Evolutionary conservation across 2,797 vertebrate species (phyloP), one percentile per base, ranked within the genome.

Genomic region (Scomberomorus guttatus): DNA sequence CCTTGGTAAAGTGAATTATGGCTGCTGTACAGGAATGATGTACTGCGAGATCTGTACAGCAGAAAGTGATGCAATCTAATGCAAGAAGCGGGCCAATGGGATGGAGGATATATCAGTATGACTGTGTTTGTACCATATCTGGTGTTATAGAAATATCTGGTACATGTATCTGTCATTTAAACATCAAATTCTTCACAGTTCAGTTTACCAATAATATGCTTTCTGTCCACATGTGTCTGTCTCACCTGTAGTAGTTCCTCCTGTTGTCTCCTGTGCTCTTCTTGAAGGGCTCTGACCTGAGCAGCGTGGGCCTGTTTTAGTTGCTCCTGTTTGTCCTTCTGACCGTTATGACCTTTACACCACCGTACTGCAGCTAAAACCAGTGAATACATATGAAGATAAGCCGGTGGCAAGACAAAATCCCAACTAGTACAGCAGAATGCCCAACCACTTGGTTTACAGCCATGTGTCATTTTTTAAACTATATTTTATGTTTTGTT

Each of bases 211-310:
- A 25, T 32, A 25, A 42, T 2, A 5, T 39, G 12, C 39, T 1
- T 13, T 11, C n/a, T 2, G 39, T 37, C 37, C 37, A 11, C 37
- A 37, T 12, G 10, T 37, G 37, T 42, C 13, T 42, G 24, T 77
- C 90, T 92, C 68, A 96, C 95, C 93, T 95, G 94, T 20, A 94
- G 80, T 0, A 94, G 81, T 44, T 94, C 86, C 20, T 93, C 84
- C 57, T 94, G 91, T 56, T 91, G 92, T 69, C 77, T 88, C 75
- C 68, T 82, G 89, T 94, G 92, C 75, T 94, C 83, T 2, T 94
- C 89, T 25, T 93, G 83, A 81, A 94, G 87, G 24, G 83, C 91
- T 84, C 64, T 84, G 82, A 93, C 70, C 78, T 91, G 92, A 66
- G 83, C 85, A 8, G 87, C 83, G 5, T 93, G 93, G 56, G 55